These are phyloP conservation scores for Nycticryphes semicollaris DNA, from an alignment of 2,113 vertebrate genomes.

Conservation along the genomic window DNA sequence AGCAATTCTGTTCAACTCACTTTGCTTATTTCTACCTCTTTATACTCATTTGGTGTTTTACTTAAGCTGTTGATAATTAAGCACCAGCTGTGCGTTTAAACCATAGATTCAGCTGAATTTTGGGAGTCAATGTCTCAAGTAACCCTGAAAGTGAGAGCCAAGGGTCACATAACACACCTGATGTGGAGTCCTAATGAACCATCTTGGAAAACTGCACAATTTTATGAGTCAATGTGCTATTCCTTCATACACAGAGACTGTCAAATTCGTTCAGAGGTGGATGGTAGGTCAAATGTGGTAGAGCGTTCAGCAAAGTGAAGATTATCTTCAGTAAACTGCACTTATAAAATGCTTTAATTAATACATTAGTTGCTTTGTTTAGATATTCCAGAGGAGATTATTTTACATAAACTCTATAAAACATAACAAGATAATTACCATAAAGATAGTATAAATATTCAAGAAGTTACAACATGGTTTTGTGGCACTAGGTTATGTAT, in stretches of 20 bases:
- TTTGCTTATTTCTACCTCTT: not conserved
- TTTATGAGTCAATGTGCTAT: not conserved
- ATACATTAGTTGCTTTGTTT: not conserved
- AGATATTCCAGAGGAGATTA: not conserved
- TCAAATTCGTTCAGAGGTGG: not conserved
- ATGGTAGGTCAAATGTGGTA: not conserved
- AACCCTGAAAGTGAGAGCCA: not conserved
- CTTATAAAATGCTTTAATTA: not conserved
- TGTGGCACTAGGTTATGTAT: not conserved
- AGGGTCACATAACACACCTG: not conserved
- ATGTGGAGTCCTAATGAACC: not conserved
- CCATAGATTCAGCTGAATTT: not conserved
- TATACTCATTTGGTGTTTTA: not conserved
- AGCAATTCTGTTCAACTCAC: not conserved
- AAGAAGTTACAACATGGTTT: not conserved
- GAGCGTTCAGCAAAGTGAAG: not conserved
- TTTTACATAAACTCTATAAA: not conserved
- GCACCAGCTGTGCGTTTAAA: not conserved
- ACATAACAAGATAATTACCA: not conserved
- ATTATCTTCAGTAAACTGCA: not conserved
- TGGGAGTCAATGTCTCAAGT: not conserved
- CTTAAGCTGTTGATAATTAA: not conserved
- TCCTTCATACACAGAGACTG: not conserved
- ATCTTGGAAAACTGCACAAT: not conserved
- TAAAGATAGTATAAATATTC: not conserved